Base-by-base conservation (phyloP, 2,797 vertebrate species). In the Luscinia megarhynchos region DNA sequence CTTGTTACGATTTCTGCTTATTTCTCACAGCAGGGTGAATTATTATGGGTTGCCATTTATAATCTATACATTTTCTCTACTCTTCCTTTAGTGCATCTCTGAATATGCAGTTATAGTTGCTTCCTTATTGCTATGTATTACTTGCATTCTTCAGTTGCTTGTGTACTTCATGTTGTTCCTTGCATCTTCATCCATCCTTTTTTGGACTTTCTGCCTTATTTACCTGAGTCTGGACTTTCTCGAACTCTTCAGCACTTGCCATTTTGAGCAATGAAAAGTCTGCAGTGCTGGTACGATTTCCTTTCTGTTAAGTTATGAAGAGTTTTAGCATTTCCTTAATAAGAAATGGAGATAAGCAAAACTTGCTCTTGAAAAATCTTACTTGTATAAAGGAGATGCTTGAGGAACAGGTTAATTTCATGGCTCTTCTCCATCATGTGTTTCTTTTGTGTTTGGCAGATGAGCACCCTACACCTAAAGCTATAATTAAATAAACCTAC, bases 1-100 rank as follows among this genome's bases (percentile, higher is more conserved):
- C 51, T 96, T 57, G 24, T 68, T 87, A 48, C 9, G 20, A 38
- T 82, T 93, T 95, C 66, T 81, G 69, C 38, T 83, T 81, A 77
- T 87, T 93, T 94, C 40, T 90, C 51, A 81, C 27, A 93, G 63
- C 3, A 64, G 45, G 14, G 21, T 79, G 70, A 76, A 78, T 58
- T 20, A 79, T 30, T 67, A 14, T 57, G 36, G 93, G 19, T 50
- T 84, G n/a, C 29, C 77, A 34, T 79, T 94, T 92, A 61, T 95
- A 77, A 75, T 62, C 11, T 77, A 76, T 82, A 84, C 7, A n/a
- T 92, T 92, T 85, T 75, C 21, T 93, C 54, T 70, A n/a, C 38
- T 89, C 9, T 84, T 55, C 34, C 63, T 78, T 61, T 87, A 24
- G 34, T 50, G 17, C 9, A 20, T 48, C 12, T 90, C 43, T 91